Evolutionary conservation across 2,888 invertebrate species (phyloP).

Genomic region (Aspidiotus destructor): DNA sequence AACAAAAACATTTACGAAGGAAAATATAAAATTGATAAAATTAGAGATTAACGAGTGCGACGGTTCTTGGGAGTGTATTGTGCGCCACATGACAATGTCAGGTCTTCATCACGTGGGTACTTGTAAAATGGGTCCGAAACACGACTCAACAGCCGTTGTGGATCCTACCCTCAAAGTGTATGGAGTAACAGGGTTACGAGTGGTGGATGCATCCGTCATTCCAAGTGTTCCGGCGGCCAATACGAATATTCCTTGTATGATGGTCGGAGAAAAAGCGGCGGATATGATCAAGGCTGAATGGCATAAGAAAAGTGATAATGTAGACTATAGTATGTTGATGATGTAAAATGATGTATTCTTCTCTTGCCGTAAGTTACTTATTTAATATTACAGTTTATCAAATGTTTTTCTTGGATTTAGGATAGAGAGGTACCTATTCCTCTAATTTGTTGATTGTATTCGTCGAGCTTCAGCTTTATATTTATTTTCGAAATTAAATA

Average conservation of each 20-base stretch:
- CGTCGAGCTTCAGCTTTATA: no score
- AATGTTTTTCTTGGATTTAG: no score
- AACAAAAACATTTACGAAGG: neutral
- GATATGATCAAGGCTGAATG: slow-evolving; percentile 22
- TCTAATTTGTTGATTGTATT: no score
- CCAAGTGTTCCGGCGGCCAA: slow-evolving; percentile 13
- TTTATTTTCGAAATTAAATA: no score
- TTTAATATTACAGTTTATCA: no score
- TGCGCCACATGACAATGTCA: slow-evolving; percentile 11
- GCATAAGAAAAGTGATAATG: neutral
- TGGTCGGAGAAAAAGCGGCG: slow-evolving; percentile 27
- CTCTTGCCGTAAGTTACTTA: no score
- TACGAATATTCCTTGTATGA: slow-evolving; percentile 24
- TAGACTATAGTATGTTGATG: no score
- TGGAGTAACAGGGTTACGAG: slow-evolving; percentile 18
- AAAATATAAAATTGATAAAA: slow-evolving; percentile 11
- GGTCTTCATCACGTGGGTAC: slow-evolving; percentile 13
- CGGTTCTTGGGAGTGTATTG: slow-evolving; percentile 18
- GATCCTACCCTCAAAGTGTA: slow-evolving; percentile 12
- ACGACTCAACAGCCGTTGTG: slow-evolving; percentile 15
- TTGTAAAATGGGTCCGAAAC: slow-evolving; percentile 24
- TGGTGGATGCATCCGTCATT: slow-evolving; percentile 26
- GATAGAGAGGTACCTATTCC: no score
- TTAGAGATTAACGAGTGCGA: slow-evolving; percentile 10
- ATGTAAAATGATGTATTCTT: no score